phyloP scores from a whole-genome alignment of 2,113 vertebrate genomes.

The Ariopsis seemanni region DNA sequence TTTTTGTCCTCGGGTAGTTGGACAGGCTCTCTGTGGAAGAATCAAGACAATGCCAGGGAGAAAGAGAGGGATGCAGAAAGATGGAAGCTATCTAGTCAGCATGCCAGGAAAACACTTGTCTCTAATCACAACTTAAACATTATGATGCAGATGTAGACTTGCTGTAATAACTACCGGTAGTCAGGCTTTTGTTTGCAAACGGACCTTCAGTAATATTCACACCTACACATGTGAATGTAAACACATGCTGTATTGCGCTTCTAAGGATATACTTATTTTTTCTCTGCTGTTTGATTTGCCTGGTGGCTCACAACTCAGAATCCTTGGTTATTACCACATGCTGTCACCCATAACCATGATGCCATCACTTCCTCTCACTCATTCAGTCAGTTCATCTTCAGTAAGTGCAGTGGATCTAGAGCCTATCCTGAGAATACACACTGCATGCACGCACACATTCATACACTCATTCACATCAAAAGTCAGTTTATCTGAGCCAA shows the following conservation, averaged over 20 bases:
- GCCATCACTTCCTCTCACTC: background rate
- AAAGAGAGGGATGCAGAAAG: slow-evolving; percentile 1
- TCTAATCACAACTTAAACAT: slow-evolving; percentile 7
- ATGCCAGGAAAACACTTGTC: background rate
- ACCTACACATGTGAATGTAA: background rate
- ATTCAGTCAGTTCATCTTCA: background rate
- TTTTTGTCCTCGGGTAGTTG: slow-evolving; percentile 41
- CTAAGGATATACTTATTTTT: too few species aligned
- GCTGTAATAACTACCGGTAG: background rate
- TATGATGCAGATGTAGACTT: background rate
- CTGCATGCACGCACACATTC: background rate
- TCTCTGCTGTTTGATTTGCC: too few species aligned
- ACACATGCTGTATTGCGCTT: too few species aligned
- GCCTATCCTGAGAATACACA: background rate
- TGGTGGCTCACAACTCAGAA: too few species aligned
- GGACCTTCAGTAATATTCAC: background rate
- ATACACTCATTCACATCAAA: too few species aligned
- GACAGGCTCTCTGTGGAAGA: slow-evolving; percentile 38
- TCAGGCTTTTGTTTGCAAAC: slow-evolving; percentile 15
- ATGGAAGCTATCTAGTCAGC: slow-evolving; percentile 21
- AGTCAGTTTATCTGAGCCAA: background rate
- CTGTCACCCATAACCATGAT: background rate
- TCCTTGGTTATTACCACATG: slow-evolving; percentile 2
- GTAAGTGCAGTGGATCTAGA: background rate
- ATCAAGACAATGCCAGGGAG: slow-evolving; percentile 37